These are phyloP conservation scores for Coptodon bakossiorum DNA, from an alignment of 2,113 vertebrate genomes.

Conservation along the genomic window DNA sequence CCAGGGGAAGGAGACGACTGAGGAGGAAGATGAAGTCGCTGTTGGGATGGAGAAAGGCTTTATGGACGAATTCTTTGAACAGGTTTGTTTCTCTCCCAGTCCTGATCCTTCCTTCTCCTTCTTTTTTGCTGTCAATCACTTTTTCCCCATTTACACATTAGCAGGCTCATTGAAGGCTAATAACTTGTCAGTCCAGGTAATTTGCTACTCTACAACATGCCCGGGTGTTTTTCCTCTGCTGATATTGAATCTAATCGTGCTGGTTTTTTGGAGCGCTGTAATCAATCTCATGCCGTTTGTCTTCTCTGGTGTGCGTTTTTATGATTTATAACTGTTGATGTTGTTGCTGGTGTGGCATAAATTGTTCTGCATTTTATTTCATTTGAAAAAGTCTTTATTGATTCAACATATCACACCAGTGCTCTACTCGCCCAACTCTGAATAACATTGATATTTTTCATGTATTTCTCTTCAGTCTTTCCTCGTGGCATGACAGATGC, in stretches of 20 bases:
- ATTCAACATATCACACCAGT: neutral
- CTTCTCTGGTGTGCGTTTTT: neutral
- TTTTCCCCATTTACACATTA: neutral
- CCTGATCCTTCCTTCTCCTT: neutral
- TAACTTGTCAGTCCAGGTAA: neutral
- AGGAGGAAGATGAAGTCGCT: constrained; percentile 84
- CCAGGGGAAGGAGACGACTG: constrained; percentile 81
- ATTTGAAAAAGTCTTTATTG: constrained; percentile 7
- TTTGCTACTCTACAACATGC: neutral
- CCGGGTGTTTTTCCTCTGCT: neutral
- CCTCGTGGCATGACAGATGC: neutral
- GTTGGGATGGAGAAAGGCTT: constrained; percentile 87
- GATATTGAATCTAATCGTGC: neutral
- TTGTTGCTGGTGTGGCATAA: neutral
- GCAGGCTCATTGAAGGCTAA: neutral
- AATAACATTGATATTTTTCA: neutral
- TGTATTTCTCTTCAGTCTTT: neutral
- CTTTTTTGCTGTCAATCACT: neutral
- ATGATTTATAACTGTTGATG: constrained; percentile 10
- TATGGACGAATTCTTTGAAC: constrained; percentile 94
- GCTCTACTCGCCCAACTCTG: neutral
- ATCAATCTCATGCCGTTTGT: neutral
- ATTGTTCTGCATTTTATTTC: constrained; percentile 14
- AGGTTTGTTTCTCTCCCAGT: constrained; percentile 67
- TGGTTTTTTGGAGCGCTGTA: neutral